A percentile compares a stretch with the other conserved stretches of the same genome.
phyloP scores from a whole-genome alignment of 53 echinoderm and acorn worm genomes.

The Zoroaster sp. region DNA sequence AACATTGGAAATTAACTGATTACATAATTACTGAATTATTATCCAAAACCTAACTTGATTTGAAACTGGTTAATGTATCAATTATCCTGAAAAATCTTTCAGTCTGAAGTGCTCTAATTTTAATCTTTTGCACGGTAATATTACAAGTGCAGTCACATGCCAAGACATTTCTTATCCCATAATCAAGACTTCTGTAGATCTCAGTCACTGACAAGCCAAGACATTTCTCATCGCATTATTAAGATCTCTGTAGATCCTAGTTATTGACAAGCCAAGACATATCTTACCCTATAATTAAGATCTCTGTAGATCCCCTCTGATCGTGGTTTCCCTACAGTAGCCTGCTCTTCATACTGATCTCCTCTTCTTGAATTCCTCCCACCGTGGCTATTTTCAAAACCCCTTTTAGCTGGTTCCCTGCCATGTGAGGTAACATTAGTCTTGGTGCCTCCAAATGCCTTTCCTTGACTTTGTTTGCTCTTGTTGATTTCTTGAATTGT shows the following conservation, averaged over 20 bases:
- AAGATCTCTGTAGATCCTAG: no score
- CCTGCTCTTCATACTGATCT: conserved; percentile 15
- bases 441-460: conserved; percentile 81
- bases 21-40: no score
- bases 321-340: conserved; percentile 18
- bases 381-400: background rate
- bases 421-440: conserved; percentile 12
- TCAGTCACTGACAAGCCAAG: no score
- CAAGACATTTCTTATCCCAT: no score
- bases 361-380: background rate
- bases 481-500: conserved; percentile 81
- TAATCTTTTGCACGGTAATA: no score
- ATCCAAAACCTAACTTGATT: no score
- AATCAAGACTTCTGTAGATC: no score
- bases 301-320: conserved; percentile 72
- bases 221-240: background rate
- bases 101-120: no score
- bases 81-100: no score
- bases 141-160: no score
- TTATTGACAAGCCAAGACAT: background rate
- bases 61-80: no score
- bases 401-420: conserved; percentile 1
- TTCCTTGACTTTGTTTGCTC: conserved; percentile 69
- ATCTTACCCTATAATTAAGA: conserved; percentile 65
- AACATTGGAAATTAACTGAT: no score